These are phyloP conservation scores for Zootermopsis nevadensis DNA, from an alignment of 2,888 invertebrate genomes.

Conservation along the genomic window DNA sequence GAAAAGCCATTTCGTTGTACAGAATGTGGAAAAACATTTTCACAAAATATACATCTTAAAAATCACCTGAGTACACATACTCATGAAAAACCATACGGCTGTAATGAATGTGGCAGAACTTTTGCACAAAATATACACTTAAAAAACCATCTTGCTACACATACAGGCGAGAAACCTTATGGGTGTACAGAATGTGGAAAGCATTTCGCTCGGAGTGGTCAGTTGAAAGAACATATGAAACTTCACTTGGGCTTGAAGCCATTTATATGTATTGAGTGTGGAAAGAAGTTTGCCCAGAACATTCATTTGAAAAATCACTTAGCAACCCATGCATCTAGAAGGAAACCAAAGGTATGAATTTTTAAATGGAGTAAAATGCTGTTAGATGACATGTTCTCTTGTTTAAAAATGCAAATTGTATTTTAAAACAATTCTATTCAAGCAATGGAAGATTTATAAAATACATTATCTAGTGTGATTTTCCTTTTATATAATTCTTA, in stretches of 20 bases:
- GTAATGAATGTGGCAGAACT: constrained; percentile 41
- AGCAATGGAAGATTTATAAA: no score
- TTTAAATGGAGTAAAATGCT: no score
- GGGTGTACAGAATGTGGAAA: constrained; percentile 31
- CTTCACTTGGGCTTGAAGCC: constrained; percentile 27
- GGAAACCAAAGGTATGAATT: no score
- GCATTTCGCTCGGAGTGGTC: constrained; percentile 30
- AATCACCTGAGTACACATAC: constrained; percentile 39
- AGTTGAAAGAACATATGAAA: constrained; percentile 35
- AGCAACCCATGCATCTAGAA: constrained; percentile 1
- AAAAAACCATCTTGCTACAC: constrained; percentile 30
- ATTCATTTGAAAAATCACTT: constrained; percentile 36
- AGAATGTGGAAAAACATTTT: constrained; percentile 42
- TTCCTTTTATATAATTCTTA: no score
- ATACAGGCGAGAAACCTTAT: constrained; percentile 31
- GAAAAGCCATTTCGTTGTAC: constrained; percentile 36
- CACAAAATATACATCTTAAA: constrained; percentile 42
- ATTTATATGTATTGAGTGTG: neutral
- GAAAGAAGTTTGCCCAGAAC: constrained; percentile 21
- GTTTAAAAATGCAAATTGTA: no score
- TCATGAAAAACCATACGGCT: constrained; percentile 41
- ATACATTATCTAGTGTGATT: no score
- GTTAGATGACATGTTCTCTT: no score
- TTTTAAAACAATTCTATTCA: no score
- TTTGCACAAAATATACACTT: constrained; percentile 42